These are phyloP conservation scores for Ctenochaetus hawaiiensis DNA, from an alignment of 2,797 vertebrate genomes.

Conservation along the genomic window DNA sequence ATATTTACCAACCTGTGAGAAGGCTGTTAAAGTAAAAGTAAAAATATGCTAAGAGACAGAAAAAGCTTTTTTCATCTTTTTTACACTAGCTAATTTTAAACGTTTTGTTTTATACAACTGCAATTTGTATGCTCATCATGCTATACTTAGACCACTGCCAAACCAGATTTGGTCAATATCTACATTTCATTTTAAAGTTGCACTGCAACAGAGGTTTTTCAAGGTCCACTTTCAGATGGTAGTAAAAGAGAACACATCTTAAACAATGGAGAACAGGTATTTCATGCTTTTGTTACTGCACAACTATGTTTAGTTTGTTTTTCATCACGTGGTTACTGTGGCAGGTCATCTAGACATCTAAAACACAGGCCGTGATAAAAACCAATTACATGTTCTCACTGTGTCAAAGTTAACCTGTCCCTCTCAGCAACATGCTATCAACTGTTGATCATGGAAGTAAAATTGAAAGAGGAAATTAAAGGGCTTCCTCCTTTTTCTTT, in stretches of 20 bases:
- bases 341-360: slow-evolving; percentile 30
- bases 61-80: no score
- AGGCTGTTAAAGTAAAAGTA: neutral
- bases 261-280: slow-evolving; percentile 24
- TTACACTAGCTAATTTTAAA: neutral
- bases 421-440: slow-evolving; percentile 40
- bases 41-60: slow-evolving; percentile 16
- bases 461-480: slow-evolving; percentile 66
- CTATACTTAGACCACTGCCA: slow-evolving; percentile 2
- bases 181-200: slow-evolving; percentile 6
- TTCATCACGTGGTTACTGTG: slow-evolving; percentile 34
- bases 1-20: slow-evolving; percentile 15
- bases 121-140: neutral
- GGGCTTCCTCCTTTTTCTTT: slow-evolving; percentile 75
- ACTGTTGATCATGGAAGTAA: slow-evolving; percentile 70
- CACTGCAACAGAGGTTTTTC: slow-evolving; percentile 2
- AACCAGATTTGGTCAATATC: slow-evolving; percentile 6
- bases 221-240: neutral
- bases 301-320: slow-evolving; percentile 31
- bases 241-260: slow-evolving; percentile 6
- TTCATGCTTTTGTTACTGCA: slow-evolving; percentile 32
- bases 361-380: slow-evolving; percentile 23
- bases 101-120: neutral
- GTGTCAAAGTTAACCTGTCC: slow-evolving; percentile 19
- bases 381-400: slow-evolving; percentile 14